A percentile compares a stretch with the other conserved stretches of the same genome.
phyloP scores from a whole-genome alignment of 2,888 invertebrate genomes.

The Polylopha cassiicola region DNA sequence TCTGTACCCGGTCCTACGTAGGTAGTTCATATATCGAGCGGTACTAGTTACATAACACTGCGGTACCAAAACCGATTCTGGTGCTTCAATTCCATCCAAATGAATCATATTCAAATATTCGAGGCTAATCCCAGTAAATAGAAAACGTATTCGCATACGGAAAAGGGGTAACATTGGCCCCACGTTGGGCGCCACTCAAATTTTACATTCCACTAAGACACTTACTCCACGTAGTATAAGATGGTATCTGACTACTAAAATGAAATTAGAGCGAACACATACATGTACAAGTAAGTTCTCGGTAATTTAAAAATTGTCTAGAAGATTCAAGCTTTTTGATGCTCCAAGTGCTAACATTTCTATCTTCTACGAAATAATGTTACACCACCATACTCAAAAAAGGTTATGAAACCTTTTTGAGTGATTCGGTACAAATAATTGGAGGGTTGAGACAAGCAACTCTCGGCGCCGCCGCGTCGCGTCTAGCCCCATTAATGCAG shows the following conservation, averaged over 20 bases:
- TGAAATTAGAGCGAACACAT: too few relatives aligned
- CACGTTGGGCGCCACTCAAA: slow-evolving; percentile 5
- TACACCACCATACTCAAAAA: too few relatives aligned
- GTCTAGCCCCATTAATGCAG: slow-evolving; percentile 48
- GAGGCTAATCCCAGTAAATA: slow-evolving; percentile 5
- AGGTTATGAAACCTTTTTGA: too few relatives aligned
- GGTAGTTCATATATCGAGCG: slow-evolving; percentile 60
- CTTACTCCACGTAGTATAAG: not conserved
- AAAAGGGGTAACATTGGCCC: not conserved
- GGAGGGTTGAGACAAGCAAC: not conserved
- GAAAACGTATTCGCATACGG: not conserved
- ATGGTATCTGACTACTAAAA: too few relatives aligned
- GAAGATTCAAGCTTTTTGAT: too few relatives aligned
- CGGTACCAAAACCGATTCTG: slow-evolving; percentile 51
- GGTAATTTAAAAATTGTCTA: too few relatives aligned
- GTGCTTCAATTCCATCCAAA: slow-evolving; percentile 42
- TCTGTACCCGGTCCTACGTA: slow-evolving; percentile 38
- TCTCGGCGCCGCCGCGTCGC: slow-evolving; percentile 45
- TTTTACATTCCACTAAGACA: too few relatives aligned
- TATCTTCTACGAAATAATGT: too few relatives aligned
- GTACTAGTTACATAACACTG: slow-evolving; percentile 66
- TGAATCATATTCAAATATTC: slow-evolving; percentile 32
- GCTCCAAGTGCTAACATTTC: too few relatives aligned
- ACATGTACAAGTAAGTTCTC: too few relatives aligned
- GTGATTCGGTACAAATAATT: slow-evolving; percentile 1